Percentiles rank a stretch among this genome's conserved stretches.
Conservation (phyloP, 1,140 invertebrate genomes). For the Sweltsa coloradensis region DNA sequence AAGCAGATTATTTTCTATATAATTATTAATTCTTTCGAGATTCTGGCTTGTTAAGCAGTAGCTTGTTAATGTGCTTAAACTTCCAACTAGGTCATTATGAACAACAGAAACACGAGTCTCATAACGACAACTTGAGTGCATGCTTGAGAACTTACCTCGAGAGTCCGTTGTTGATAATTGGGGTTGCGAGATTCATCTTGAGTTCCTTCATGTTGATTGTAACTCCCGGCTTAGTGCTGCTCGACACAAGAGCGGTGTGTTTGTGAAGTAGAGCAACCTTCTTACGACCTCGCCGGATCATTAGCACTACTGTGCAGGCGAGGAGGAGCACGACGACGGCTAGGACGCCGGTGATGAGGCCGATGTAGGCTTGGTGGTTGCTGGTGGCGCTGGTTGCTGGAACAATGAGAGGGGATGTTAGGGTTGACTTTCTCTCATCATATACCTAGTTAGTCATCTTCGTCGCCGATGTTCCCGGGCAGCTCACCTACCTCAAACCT, state of each 20-base stretch:
- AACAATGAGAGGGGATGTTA: no score
- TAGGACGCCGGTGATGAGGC: conserved; percentile 63
- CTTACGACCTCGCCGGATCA: conserved; percentile 55
- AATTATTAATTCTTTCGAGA: no score
- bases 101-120: no score
- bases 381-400: conserved; percentile 49
- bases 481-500: no score
- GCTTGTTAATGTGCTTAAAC: no score
- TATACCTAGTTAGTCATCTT: no score
- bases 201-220: conserved; percentile 56
- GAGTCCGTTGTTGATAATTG: conserved; percentile 41
- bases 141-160: conserved; percentile 22
- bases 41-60: no score
- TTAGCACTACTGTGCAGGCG: conserved; percentile 53
- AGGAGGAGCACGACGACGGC: conserved; percentile 53
- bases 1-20: no score
- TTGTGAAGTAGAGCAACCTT: conserved; percentile 56
- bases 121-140: background rate
- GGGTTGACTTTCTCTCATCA: no score
- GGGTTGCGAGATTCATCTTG: conserved; percentile 37
- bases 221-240: conserved; percentile 33
- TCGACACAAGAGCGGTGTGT: conserved; percentile 41
- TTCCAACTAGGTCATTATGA: no score
- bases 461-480: no score
- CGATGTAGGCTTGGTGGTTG: conserved; percentile 57